Evolutionary conservation across 2,797 vertebrate species (phyloP).

Genomic region (Rhabdomys pumilio): DNA sequence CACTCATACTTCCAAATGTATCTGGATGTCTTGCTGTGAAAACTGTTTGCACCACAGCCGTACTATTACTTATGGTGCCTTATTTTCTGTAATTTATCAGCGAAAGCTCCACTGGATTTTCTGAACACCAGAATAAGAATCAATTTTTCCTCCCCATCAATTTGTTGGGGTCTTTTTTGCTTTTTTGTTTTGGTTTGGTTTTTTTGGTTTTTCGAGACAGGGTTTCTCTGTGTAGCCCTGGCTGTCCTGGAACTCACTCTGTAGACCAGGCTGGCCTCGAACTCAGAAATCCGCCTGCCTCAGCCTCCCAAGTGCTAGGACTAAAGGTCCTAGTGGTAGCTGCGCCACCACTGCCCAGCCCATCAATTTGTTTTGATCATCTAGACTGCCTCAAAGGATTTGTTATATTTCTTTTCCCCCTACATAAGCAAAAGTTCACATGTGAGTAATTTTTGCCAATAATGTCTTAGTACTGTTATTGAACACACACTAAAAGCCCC

Average conservation of each 20-base stretch:
- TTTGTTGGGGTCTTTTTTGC: neutral
- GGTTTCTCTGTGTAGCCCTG: too few species aligned
- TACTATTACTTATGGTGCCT: neutral
- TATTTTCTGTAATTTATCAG: neutral
- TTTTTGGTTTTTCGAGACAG: too few species aligned
- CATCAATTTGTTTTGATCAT: slow-evolving; percentile 11
- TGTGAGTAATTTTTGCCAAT: neutral
- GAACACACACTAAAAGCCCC: neutral
- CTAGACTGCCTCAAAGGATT: neutral
- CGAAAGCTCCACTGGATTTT: neutral
- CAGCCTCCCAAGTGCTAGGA: too few species aligned
- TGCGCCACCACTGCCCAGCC: neutral
- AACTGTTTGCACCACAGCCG: neutral
- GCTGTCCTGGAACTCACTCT: too few species aligned
- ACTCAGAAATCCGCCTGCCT: too few species aligned
- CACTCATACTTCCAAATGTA: neutral
- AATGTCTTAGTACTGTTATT: neutral
- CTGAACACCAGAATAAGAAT: neutral
- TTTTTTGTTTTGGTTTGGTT: too few species aligned
- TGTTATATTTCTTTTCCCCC: neutral
- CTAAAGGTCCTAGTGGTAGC: too few species aligned
- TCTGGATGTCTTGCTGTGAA: neutral
- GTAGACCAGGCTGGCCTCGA: too few species aligned
- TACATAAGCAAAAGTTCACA: neutral
- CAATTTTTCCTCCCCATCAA: neutral